These are phyloP conservation scores for Grus americana DNA, from an alignment of 2,113 vertebrate genomes.

Conservation along the genomic window DNA sequence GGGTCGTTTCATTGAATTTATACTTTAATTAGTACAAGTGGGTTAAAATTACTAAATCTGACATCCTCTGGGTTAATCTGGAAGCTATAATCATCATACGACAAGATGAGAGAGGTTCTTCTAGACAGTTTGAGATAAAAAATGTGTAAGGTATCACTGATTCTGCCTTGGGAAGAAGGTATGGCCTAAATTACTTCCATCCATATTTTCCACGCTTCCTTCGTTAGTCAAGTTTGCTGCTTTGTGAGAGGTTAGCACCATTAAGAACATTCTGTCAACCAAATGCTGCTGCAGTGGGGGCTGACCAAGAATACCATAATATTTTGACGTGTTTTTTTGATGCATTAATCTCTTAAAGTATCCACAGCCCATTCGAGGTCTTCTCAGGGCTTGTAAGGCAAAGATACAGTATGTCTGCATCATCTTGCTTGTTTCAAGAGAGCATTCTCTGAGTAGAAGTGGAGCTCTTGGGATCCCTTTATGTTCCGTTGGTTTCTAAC, in stretches of 20 bases:
- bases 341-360: neutral
- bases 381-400: neutral
- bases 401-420: neutral
- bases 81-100: neutral
- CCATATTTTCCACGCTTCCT: fast-evolving
- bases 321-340: neutral
- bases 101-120: neutral
- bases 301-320: neutral
- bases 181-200: neutral
- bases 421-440: neutral
- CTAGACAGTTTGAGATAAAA: neutral
- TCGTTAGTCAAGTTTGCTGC: neutral
- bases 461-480: neutral
- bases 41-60: neutral
- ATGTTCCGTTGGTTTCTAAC: neutral
- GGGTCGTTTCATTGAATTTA: neutral
- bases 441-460: neutral
- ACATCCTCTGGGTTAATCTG: neutral
- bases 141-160: neutral
- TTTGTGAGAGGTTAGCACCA: neutral
- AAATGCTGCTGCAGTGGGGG: neutral
- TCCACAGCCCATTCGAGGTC: neutral
- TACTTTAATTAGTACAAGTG: neutral
- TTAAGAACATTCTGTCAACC: neutral
- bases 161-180: neutral